Percentiles rank a stretch among this genome's conserved stretches.
Conservation (phyloP, 2,888 invertebrate genomes). For the Synanthedon myopaeformis region DNA sequence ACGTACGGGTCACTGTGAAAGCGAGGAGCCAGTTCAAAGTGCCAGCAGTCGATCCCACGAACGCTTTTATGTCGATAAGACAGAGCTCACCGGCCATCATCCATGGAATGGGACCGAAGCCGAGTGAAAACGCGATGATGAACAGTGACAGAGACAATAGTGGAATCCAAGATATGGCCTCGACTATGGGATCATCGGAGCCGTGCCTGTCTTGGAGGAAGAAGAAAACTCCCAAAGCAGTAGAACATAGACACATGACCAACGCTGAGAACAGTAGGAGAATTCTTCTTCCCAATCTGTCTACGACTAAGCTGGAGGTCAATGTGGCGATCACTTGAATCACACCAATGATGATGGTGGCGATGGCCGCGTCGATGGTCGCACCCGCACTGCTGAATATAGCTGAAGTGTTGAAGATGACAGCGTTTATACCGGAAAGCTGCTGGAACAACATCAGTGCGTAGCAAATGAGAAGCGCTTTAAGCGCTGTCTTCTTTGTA, state of each 20-base stretch:
- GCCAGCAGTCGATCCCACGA: constrained; percentile 82
- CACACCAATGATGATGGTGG: constrained; percentile 85
- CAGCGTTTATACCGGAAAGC: constrained; percentile 84
- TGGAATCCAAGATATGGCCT: constrained; percentile 78
- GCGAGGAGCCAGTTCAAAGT: constrained; percentile 86
- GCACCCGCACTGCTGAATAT: constrained; percentile 80
- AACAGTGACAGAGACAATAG: constrained; percentile 80
- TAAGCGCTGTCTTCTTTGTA: constrained; percentile 72
- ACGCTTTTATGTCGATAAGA: constrained; percentile 81
- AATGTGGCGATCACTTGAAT: constrained; percentile 85
- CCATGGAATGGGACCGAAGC: constrained; percentile 91
- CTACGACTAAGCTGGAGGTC: constrained; percentile 81
- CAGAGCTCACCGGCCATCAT: constrained; percentile 86
- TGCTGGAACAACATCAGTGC: constrained; percentile 93
- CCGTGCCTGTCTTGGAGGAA: constrained; percentile 48
- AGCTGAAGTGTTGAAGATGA: constrained; percentile 81
- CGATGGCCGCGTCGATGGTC: constrained; percentile 65
- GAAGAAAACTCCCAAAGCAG: constrained; percentile 81
- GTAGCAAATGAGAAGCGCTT: constrained; percentile 78
- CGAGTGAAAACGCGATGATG: constrained; percentile 84
- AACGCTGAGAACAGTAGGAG: constrained; percentile 78
- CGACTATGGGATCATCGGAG: constrained; percentile 39
- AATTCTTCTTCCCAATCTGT: constrained; percentile 82
- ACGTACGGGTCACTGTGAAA: constrained; percentile 83
- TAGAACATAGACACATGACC: constrained; percentile 77